Conservation (phyloP, 2,888 invertebrate genomes). For the Trypoxylon attenuatum region DNA sequence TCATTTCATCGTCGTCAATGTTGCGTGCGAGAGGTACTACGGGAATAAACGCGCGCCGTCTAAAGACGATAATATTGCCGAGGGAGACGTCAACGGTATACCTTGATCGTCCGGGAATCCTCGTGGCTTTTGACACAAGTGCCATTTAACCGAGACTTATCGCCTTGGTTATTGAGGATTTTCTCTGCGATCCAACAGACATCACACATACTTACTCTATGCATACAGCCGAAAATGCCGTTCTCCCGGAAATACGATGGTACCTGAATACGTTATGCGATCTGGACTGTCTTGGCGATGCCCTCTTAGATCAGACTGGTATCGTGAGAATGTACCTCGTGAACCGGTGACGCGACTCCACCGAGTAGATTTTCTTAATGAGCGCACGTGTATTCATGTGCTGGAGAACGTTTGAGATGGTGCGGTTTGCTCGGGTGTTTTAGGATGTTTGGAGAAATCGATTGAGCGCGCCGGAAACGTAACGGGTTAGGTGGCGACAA, state of each 20-base stretch:
- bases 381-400: background rate
- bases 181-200: too few relatives aligned
- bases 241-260: conserved; percentile 1
- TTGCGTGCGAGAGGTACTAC: conserved; percentile 41
- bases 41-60: conserved; percentile 36
- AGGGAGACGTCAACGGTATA: too few relatives aligned
- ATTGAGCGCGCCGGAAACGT: background rate
- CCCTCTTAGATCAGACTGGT: background rate
- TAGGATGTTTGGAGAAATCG: background rate
- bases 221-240: too few relatives aligned
- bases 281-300: background rate
- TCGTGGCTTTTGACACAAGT: background rate
- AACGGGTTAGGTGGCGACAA: background rate
- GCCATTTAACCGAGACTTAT: background rate
- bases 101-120: conserved; percentile 19
- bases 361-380: background rate
- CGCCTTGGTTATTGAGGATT: too few relatives aligned
- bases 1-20: conserved; percentile 49
- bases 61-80: too few relatives aligned
- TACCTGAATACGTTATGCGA: conserved; percentile 3
- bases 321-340: background rate
- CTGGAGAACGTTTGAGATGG: background rate
- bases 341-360: background rate
- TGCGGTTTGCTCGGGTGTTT: background rate
- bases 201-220: too few relatives aligned